A percentile compares a stretch with the other conserved stretches of the same genome.
These are phyloP conservation scores for Pterois miles DNA, from an alignment of 2,797 vertebrate genomes.

Conservation along the genomic window DNA sequence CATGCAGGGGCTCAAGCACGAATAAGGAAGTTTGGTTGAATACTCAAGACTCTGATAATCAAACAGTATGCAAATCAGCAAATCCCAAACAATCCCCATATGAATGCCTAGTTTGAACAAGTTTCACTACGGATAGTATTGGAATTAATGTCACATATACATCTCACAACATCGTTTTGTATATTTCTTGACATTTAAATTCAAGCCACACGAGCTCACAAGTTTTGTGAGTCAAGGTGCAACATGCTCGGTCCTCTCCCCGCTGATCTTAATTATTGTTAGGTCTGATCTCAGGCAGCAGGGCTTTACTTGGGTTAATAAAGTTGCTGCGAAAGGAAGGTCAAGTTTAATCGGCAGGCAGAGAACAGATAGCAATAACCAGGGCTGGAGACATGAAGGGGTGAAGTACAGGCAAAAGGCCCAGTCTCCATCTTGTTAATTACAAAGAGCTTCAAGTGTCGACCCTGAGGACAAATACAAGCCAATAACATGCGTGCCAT, in stretches of 20 bases:
- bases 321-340: constrained; percentile 35
- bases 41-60: constrained; percentile 56
- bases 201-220: neutral
- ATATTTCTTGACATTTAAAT: constrained; percentile 52
- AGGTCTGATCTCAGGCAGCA: constrained; percentile 16
- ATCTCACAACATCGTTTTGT: constrained; percentile 14
- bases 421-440: constrained; percentile 46
- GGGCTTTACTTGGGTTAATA: constrained; percentile 37
- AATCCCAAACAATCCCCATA: constrained; percentile 1
- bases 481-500: constrained; percentile 25
- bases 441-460: constrained; percentile 34
- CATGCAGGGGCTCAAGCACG: constrained; percentile 26
- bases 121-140: neutral
- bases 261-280: constrained; percentile 33
- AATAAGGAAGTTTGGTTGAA: constrained; percentile 76
- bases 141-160: neutral
- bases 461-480: constrained; percentile 38
- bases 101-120: constrained; percentile 4
- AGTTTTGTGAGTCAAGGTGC: constrained; percentile 2
- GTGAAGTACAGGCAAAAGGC: constrained; percentile 27
- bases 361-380: constrained; percentile 18
- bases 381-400: constrained; percentile 23
- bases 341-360: constrained; percentile 24
- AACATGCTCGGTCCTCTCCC: neutral
- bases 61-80: constrained; percentile 61